Conservation (phyloP, 2,888 invertebrate species). For the Heteromyza rotundicornis region DNA sequence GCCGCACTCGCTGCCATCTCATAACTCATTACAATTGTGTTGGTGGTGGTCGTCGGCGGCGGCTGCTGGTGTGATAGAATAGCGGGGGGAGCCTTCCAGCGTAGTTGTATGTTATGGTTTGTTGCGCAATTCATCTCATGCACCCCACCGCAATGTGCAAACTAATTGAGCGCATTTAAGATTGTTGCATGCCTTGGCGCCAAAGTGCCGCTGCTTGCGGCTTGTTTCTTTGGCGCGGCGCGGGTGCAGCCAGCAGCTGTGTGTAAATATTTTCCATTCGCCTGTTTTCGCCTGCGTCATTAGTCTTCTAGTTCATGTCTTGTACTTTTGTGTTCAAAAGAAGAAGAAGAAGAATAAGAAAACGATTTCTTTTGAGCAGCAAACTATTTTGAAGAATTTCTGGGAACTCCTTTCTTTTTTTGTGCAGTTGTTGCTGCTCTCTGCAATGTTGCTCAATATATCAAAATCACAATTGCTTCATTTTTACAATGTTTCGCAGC, state of each 20-base stretch:
- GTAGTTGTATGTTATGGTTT: neutral
- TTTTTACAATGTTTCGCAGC: too few relatives aligned
- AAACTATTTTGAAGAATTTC: too few relatives aligned
- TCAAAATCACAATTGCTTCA: too few relatives aligned
- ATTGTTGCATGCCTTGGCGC: constrained; percentile 9
- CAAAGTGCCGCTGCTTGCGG: neutral
- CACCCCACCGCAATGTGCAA: neutral
- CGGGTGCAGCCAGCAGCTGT: neutral
- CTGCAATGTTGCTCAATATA: too few relatives aligned
- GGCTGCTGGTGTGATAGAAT: neutral
- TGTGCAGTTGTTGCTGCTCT: too few relatives aligned
- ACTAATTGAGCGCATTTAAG: constrained; percentile 20
- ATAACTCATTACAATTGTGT: neutral
- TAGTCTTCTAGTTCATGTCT: too few relatives aligned
- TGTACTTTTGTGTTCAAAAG: too few relatives aligned
- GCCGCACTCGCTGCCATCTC: neutral
- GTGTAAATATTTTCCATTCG: neutral
- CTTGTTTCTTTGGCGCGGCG: neutral
- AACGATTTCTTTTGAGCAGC: too few relatives aligned
- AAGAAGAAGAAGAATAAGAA: too few relatives aligned
- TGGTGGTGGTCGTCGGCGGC: neutral
- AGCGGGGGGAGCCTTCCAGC: neutral
- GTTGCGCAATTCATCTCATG: neutral
- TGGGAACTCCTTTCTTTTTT: too few relatives aligned
- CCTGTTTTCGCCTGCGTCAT: neutral